Evolutionary conservation across 1,140 invertebrate species (phyloP), one percentile per base, ranked within the genome.

Genomic region (Colletes latitarsis): DNA sequence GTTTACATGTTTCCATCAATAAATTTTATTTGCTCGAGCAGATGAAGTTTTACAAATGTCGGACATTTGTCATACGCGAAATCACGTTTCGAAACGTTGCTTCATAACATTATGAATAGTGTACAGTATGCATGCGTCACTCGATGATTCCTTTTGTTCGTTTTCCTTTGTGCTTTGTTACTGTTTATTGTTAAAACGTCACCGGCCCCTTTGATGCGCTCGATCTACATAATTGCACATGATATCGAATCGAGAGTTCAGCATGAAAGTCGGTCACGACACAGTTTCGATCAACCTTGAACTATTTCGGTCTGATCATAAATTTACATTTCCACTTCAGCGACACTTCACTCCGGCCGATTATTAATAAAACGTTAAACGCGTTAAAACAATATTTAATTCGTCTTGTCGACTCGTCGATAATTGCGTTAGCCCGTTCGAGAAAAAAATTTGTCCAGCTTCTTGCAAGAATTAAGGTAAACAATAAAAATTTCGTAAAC

Each of bases 191-290:
- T 71, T 52, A 1, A 19, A 46, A 0, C 19, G 17, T 15, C 21
- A 49, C 39, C 39, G 63, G 49, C 66, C 52, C 77, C 60, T 79
- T 73, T 73, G 69, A 79, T 1, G 58, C 67, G 57, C 6, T 10
- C 21, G 41, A 70, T 43, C 41, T 41, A 39, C 52, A 21, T 79
- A 79, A 79, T 79, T 79, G 60, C 69, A 57, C 70, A 6, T 9
- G 49, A 64, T 63, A 79, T 73, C 57, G 49, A 79, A 79, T 79
- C 52, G 21, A 6, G 60, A 66, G 69, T 79, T 64, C 19, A 46
- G 46, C 52, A 49, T 79, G 77, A 57, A 79, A 79, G 69, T 79
- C 77, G 77, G 77, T 73, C 77, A 8, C 55, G 70, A 66, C 77
- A 73, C 21, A 79, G 49, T 73, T 79, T 12, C 41, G 1, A 64